Evolutionary conservation across 2,113 vertebrate genomes (phyloP), one percentile per base, ranked within the genome.

Genomic region (Xenopus borealis): DNA sequence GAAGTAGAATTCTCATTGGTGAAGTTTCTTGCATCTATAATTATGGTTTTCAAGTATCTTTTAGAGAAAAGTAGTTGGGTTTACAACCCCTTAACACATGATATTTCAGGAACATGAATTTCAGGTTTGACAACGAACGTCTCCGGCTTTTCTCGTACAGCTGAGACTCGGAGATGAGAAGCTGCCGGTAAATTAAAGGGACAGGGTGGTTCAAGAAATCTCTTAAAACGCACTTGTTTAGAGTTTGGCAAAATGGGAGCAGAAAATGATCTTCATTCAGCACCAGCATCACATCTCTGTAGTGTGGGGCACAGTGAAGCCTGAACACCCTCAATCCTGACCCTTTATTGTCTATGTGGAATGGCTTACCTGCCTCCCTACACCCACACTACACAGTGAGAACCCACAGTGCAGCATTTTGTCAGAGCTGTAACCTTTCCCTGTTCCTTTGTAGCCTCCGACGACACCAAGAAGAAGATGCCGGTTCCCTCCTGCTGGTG

Each of bases 391-490:
- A 50, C 10, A 50, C 8, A 50, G 47, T 50, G 47, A 50, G 47
- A 50, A 6, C 47, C 47, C 47, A 6, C 5, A 16, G 7, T n/a
- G 8, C 53, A 55, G 17, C 17, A 13, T n/a, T 16, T 55, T 4
- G 47, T 2, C 12, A 50, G 47, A 55, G 11, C 47, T 14, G 23
- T 68, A 30, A 46, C 12, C 13, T 10, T 16, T 6, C 7, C 2
- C 47, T 7, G 8, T 59, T 62, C 46, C 55, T 66, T 85, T 83
- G 30, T 89, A 99, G 97, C 93, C 10, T 98, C 97, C 7, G 97
- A 99, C 46, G 97, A 99, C 83, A 98, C 96, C 68, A 99, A 99
- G 80, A 94, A 95, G 80, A 99, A 99, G 84, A 99, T 99, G 97
- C 99, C 87, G 96, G 96, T 81, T 98, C 95, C 76, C 95, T 99